A percentile compares a stretch with the other conserved stretches of the same genome.
These are phyloP conservation scores for Oscheius sp. DNA, from an alignment of 2,888 invertebrate genomes.

Conservation along the genomic window DNA sequence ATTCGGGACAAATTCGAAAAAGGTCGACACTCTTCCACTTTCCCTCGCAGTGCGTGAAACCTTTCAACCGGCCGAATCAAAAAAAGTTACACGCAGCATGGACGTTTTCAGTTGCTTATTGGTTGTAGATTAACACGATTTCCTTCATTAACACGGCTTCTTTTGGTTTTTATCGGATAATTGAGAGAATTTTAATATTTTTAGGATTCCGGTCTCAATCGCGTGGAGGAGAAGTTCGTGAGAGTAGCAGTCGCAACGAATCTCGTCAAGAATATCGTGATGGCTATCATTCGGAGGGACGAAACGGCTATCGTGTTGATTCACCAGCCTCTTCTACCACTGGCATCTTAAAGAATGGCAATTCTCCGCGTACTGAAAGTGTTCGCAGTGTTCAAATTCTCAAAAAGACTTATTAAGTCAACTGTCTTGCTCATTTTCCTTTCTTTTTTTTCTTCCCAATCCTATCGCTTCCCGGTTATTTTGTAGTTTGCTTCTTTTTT, in stretches of 20 bases:
- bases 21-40: slow-evolving; percentile 39
- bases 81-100: slow-evolving; percentile 3
- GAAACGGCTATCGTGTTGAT: slow-evolving; percentile 57
- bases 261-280: slow-evolving; percentile 38
- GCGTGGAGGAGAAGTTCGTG: slow-evolving; percentile 30
- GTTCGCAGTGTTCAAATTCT: slow-evolving; percentile 56
- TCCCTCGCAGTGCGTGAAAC: slow-evolving; percentile 28
- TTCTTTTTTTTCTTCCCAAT: too few relatives aligned
- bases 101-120: background rate
- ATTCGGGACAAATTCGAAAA: slow-evolving; percentile 58
- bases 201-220: slow-evolving; percentile 34
- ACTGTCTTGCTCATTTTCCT: background rate
- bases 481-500: background rate
- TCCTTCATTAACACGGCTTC: background rate
- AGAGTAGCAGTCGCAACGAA: slow-evolving; percentile 17
- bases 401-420: slow-evolving; percentile 48
- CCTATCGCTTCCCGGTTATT: too few relatives aligned
- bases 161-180: too few relatives aligned
- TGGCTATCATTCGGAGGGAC: slow-evolving; percentile 40
- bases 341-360: slow-evolving; percentile 49
- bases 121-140: background rate
- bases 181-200: too few relatives aligned
- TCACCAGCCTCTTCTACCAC: slow-evolving; percentile 55
- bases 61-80: background rate
- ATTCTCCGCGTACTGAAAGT: slow-evolving; percentile 46